Evolutionary conservation across 1,140 invertebrate genomes (phyloP).

Genomic region (Tachypleus tridentatus): DNA sequence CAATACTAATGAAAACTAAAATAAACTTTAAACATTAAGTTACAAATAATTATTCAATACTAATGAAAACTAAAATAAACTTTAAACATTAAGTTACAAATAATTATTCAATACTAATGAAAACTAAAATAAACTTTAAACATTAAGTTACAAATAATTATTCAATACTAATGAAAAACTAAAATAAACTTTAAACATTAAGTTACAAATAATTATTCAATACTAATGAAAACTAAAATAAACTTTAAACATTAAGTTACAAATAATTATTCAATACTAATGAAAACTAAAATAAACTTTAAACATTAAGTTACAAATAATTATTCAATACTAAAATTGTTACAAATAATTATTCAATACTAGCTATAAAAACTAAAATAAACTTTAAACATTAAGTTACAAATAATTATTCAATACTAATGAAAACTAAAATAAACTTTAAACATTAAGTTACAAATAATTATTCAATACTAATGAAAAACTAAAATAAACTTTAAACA

Average conservation of each 20-base stretch:
- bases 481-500: neutral
- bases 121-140: too few species aligned
- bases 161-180: neutral
- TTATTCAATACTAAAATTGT: neutral
- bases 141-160: slow-evolving; percentile 1
- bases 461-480: neutral
- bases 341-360: neutral
- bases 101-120: neutral
- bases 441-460: neutral
- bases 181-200: neutral
- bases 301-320: neutral
- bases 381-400: neutral
- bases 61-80: too few species aligned
- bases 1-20: neutral
- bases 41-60: neutral
- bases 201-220: neutral
- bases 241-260: neutral
- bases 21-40: neutral
- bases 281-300: too few species aligned
- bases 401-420: neutral
- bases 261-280: neutral
- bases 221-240: too few species aligned
- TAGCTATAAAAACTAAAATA: too few species aligned
- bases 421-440: too few species aligned
- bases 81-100: neutral